Percentiles rank a stretch among this genome's conserved stretches.
Evolutionary conservation across 2,113 vertebrate genomes (phyloP).

Genomic region (Caloenas nicobarica): DNA sequence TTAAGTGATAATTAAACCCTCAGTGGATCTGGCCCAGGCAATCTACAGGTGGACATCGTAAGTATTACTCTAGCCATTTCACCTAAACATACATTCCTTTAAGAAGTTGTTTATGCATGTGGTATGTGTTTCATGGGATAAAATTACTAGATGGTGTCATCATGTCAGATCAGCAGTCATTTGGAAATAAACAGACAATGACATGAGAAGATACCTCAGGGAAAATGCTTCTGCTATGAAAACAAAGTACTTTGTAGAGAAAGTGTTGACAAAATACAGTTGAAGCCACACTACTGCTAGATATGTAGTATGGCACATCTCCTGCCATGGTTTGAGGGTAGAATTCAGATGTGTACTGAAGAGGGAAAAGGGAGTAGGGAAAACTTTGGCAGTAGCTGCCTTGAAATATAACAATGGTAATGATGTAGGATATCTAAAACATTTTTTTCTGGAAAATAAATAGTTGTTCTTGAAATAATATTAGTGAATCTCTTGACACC

Average conservation of each 20-base stretch:
- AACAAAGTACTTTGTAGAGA: not conserved
- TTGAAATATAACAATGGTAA: not conserved
- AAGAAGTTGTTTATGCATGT: not conserved
- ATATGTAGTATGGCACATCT: not conserved
- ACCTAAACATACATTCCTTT: not conserved
- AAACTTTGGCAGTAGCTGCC: not conserved
- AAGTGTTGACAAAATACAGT: not conserved
- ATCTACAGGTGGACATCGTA: not conserved
- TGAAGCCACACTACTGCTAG: not conserved
- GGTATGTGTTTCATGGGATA: not conserved
- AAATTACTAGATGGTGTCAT: not conserved
- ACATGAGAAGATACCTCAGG: not conserved
- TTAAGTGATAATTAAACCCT: not conserved
- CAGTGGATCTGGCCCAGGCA: not conserved
- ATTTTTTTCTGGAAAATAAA: not conserved
- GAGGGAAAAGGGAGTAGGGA: not conserved
- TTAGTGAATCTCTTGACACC: not conserved
- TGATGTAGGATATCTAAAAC: not conserved
- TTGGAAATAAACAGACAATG: not conserved
- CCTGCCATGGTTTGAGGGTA: not conserved
- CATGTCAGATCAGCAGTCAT: not conserved
- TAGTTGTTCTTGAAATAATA: fast-evolving
- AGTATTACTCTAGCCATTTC: not conserved
- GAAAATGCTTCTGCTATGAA: not conserved
- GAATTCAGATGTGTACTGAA: not conserved